Evolutionary conservation across 2,113 vertebrate species (phyloP).

Genomic region (Irena cyanogastra): DNA sequence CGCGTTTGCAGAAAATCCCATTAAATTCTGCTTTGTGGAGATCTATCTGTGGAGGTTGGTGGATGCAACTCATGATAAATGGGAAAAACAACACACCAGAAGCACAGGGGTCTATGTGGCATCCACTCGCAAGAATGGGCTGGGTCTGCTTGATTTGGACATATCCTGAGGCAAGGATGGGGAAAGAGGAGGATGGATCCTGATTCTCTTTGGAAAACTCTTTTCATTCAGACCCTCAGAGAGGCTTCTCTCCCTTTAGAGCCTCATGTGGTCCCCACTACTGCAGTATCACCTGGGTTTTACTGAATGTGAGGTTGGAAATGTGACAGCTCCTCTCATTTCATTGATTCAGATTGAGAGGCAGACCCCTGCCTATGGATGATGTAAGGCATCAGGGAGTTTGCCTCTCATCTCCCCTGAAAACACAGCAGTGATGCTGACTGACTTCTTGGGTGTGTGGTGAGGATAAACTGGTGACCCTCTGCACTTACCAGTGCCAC

Average conservation of each 20-base stretch:
- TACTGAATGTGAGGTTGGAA: not conserved
- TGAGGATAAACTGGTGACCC: not conserved
- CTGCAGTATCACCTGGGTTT: not conserved
- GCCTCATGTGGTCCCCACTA: rapidly evolving
- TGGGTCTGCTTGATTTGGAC: not conserved
- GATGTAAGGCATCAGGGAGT: not conserved
- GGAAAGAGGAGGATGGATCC: not conserved
- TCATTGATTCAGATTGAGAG: not conserved
- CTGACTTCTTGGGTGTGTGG: not conserved
- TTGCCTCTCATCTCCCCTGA: not conserved
- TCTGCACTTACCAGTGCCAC: not conserved
- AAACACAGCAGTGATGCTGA: not conserved
- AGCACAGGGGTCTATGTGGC: rapidly evolving
- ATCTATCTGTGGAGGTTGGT: not conserved
- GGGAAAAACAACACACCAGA: not conserved
- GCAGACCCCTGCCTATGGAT: not conserved
- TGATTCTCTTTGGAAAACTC: not conserved
- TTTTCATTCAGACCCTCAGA: not conserved
- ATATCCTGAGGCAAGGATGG: not conserved
- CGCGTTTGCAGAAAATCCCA: not conserved
- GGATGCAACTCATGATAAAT: not conserved
- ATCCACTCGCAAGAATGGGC: not conserved
- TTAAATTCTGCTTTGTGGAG: not conserved
- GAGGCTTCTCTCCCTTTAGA: not conserved
- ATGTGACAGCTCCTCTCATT: not conserved